Evolutionary conservation across 2,888 invertebrate species (phyloP).

Genomic region (Epistrophella euchroma): DNA sequence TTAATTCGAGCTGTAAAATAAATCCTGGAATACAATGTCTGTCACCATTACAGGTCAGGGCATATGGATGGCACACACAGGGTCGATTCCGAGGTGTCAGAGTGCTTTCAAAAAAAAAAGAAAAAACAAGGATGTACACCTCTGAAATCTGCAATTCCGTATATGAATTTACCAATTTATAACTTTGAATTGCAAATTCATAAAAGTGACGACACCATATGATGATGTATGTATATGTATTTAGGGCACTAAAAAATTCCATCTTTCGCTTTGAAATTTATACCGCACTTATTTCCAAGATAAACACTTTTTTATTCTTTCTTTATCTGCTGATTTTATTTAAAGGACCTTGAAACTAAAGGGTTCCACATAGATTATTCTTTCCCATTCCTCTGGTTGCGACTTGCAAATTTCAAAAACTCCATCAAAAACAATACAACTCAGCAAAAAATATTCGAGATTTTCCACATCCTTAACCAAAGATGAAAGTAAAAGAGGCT

Average conservation of each 20-base stretch:
- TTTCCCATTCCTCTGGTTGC: background rate
- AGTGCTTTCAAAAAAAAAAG: background rate
- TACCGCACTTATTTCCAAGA: background rate
- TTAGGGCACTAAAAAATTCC: constrained; percentile 6
- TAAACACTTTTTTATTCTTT: background rate
- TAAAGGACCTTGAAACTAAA: background rate
- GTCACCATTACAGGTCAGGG: constrained; percentile 25
- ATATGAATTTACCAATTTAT: constrained; percentile 19
- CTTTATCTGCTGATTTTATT: background rate
- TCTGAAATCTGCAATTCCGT: constrained; percentile 40
- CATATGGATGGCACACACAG: background rate
- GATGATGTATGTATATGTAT: background rate
- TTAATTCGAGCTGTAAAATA: constrained; percentile 52
- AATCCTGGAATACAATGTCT: constrained; percentile 29
- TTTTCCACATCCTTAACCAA: constrained; percentile 24
- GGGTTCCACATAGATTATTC: too few species aligned
- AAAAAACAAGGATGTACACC: constrained; percentile 9
- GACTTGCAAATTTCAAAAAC: constrained; percentile 40
- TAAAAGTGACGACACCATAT: background rate
- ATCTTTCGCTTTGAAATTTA: constrained; percentile 22
- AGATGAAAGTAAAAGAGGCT: constrained; percentile 17
- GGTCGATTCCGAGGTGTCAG: background rate
- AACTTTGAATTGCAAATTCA: constrained; percentile 29
- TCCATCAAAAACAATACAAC: constrained; percentile 1
- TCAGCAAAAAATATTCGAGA: constrained; percentile 4